Conservation (phyloP, 2,888 invertebrate species). For the Drosophila affinis region DNA sequence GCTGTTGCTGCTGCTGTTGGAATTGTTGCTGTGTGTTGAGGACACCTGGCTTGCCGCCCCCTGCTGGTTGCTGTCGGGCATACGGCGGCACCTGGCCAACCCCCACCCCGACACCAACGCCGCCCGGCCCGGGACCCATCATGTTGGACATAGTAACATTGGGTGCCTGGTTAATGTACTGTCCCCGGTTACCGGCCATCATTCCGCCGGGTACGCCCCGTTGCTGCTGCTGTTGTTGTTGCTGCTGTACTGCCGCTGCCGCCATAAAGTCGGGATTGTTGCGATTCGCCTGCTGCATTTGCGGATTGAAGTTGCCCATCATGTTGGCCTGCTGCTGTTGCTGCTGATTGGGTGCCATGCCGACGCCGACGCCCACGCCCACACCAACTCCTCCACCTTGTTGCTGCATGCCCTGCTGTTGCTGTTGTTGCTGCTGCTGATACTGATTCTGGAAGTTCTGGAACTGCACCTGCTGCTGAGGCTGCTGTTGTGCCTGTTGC, state of each 20-base stretch:
- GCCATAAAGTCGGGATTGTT: constrained; percentile 82
- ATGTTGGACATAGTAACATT: constrained; percentile 92
- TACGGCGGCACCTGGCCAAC: constrained; percentile 91
- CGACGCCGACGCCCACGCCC: constrained; percentile 62
- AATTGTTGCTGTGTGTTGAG: constrained; percentile 81
- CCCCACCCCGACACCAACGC: constrained; percentile 46
- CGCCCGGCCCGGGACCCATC: constrained; percentile 81
- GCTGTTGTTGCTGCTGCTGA: constrained; percentile 83
- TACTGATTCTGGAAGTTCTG: constrained; percentile 86
- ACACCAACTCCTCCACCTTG: constrained; percentile 57
- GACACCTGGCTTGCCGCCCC: constrained; percentile 81
- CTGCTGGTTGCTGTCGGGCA: constrained; percentile 85
- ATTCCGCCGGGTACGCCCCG: constrained; percentile 71
- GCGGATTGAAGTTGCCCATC: constrained; percentile 82
- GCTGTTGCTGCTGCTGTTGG: constrained; percentile 86
- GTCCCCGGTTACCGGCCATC: constrained; percentile 82
- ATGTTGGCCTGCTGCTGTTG: constrained; percentile 81
- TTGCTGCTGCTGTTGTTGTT: constrained; percentile 68
- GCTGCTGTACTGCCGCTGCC: constrained; percentile 74
- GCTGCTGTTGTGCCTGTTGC: constrained; percentile 72
- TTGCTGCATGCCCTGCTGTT: constrained; percentile 81
- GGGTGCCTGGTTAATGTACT: constrained; percentile 87
- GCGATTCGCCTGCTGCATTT: constrained; percentile 82
- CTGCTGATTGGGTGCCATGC: constrained; percentile 76
- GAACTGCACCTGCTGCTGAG: constrained; percentile 85